Base-by-base conservation (phyloP, 64 coral and sea anemone species). In the Exaiptasia diaphana region DNA sequence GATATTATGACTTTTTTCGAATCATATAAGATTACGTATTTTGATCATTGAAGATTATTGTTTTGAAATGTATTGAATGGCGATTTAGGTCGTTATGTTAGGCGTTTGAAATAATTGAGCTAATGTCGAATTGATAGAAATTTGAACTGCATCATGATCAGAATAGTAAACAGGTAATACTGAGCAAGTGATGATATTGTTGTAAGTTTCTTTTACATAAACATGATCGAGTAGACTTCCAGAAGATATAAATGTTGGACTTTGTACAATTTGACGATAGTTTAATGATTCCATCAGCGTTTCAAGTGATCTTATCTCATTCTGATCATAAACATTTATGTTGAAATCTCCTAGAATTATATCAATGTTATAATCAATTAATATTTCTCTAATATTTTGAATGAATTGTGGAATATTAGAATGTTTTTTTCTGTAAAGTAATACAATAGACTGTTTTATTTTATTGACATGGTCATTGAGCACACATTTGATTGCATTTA, bases 391-490 rank as follows among this genome's bases (percentile, higher is more conserved):
- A 38, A 88, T 38, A 42, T 70, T 26, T 15, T 60, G 13, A 23
- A 88, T 17, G 57, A 71, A 88, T 30, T 88, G 67, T 17, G 15
- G 12, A 35, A 74, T 38, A 63, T 60, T 81, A 26, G 64, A 54
- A 46, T 37, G 43, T 43, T 90, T 71, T 64, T 90, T 90, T 82
- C 78, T 35, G 42, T 90, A 82, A 12, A 90, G 36, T 20, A 90
- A 39, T 20, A 81, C 52, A 31, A 90, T 27, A 35, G 50, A 68
- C 48, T 62, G 30, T 20, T 41, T 17, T 28, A 26, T 38, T n/a
- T 80, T 1, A 58, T 41, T 60, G 21, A 6, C 50, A 31, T 14
- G 20, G 41, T 70, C 59, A 39, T 43, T 28, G 30, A 71, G 24
- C 39, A 38, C 60, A 64, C 40, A 67, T 39, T 79, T 87, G 8